Base-by-base conservation (phyloP, 2,797 vertebrate genomes). In the Lacerta viridis region DNA sequence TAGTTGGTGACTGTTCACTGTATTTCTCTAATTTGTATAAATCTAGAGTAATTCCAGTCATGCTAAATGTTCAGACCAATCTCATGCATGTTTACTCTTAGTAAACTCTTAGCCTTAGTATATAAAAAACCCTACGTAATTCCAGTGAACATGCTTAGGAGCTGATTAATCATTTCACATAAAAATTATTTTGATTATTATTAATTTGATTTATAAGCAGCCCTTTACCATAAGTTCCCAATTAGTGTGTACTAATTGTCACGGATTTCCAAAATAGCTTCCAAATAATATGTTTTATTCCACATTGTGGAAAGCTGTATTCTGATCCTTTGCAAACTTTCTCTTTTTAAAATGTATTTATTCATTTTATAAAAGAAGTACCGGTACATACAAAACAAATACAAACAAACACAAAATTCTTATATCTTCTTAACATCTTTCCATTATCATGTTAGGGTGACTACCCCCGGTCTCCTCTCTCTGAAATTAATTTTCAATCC, bases 51-150 rank as follows among this genome's bases (percentile, higher is more conserved):
- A 66, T 72, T 72, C 29, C 20, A 23, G 27, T 33, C 39, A 10
- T 82, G 9, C 9, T 23, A 83, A 29, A 83, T 83, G 4, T 71
- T 29, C 17, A 50, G 17, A 29, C 29, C 36, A 66, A 29, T 39
- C 36, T 11, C 27, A 68, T n/a, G 20, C 80, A 82, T 69, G 27
- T 83, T 83, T 83, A 68, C 29, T 83, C 39, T 68, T 64, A 83
- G 27, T 41, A 41, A 41, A 41, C 39, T 41, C 39, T 41, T 39
- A 59, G 50, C 50, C n/a, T 80, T 46, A 61, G n/a, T 23, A 74
- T 55, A 55, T 55, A 83, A 17, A 39, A 83, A 50, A 50, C 3
- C 11, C 33, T 33, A 74, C 9, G 33, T 61, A 75, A 13, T 39
- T 75, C 23, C 11, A 36, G 5, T 39, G 33, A 59, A 75, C 15